A percentile compares a stretch with the other conserved stretches of the same genome.
These are phyloP conservation scores for Vulpes vulpes DNA, from an alignment of 2,113 vertebrate genomes.

Conservation along the genomic window DNA sequence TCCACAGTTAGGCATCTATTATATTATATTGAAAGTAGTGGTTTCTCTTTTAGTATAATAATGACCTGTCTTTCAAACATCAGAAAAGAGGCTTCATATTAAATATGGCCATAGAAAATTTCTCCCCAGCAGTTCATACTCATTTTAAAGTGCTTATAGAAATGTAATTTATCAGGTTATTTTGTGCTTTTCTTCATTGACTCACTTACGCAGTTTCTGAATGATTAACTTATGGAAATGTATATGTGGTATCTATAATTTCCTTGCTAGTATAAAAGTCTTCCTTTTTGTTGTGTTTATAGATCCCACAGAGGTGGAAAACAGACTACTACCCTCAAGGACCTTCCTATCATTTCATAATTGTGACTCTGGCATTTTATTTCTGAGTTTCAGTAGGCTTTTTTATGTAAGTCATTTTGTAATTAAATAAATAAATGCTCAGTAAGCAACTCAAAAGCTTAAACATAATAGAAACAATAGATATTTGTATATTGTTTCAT, in stretches of 20 bases:
- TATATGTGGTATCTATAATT: slow-evolving; percentile 56
- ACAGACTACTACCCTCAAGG: neutral
- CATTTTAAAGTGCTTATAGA: slow-evolving; percentile 35
- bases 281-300: slow-evolving; percentile 64
- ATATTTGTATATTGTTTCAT: slow-evolving; percentile 42
- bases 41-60: slow-evolving; percentile 60
- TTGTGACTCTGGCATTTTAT: slow-evolving; percentile 57
- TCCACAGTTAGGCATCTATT: slow-evolving; percentile 34
- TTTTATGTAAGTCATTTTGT: slow-evolving; percentile 52
- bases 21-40: slow-evolving; percentile 31
- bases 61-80: neutral
- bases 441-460: slow-evolving; percentile 59
- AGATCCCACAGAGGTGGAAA: slow-evolving; percentile 51
- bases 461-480: slow-evolving; percentile 52
- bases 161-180: slow-evolving; percentile 38
- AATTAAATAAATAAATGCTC: slow-evolving; percentile 32
- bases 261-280: slow-evolving; percentile 52
- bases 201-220: slow-evolving; percentile 45
- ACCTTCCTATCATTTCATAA: slow-evolving; percentile 44
- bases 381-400: slow-evolving; percentile 58
- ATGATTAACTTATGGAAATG: slow-evolving; percentile 52
- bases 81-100: slow-evolving; percentile 51
- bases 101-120: slow-evolving; percentile 48
- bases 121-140: slow-evolving; percentile 17
- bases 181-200: slow-evolving; percentile 55